These are phyloP conservation scores for Gorsachius magnificus DNA, from an alignment of 2,797 vertebrate species.

Conservation along the genomic window DNA sequence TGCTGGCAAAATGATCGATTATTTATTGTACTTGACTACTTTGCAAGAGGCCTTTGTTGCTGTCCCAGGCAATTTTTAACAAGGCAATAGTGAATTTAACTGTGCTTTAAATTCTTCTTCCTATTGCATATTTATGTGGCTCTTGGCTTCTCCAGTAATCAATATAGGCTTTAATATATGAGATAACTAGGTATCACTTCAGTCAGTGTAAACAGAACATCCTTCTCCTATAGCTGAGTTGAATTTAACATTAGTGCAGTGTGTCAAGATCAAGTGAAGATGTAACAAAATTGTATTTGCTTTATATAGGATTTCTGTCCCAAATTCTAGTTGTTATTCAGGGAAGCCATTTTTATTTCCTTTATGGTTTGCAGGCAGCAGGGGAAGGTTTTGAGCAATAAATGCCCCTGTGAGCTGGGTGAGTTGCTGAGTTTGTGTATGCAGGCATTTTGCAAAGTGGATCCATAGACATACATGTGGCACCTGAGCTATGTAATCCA, in stretches of 20 bases:
- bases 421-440: not conserved
- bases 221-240: not conserved
- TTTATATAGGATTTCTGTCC: not conserved
- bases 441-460: not conserved
- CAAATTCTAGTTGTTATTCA: not conserved
- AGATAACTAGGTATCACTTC: not conserved
- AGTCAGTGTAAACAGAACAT: not conserved
- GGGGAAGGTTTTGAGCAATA: not conserved
- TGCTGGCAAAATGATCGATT: not conserved
- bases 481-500: not conserved
- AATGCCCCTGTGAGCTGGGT: not conserved
- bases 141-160: slow-evolving; percentile 1
- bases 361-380: not conserved
- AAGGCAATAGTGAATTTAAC: not conserved
- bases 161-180: not conserved
- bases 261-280: not conserved
- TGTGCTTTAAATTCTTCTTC: not conserved
- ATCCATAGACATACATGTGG: not conserved
- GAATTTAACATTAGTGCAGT: not conserved
- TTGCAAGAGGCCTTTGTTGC: not conserved
- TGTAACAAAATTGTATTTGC: not conserved
- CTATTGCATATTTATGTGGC: slow-evolving; percentile 2
- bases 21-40: not conserved
- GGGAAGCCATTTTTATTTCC: not conserved
- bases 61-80: slow-evolving; percentile 3